These are phyloP conservation scores for Dipodomys ordii DNA, from an alignment of 2,113 vertebrate species.

Conservation along the genomic window DNA sequence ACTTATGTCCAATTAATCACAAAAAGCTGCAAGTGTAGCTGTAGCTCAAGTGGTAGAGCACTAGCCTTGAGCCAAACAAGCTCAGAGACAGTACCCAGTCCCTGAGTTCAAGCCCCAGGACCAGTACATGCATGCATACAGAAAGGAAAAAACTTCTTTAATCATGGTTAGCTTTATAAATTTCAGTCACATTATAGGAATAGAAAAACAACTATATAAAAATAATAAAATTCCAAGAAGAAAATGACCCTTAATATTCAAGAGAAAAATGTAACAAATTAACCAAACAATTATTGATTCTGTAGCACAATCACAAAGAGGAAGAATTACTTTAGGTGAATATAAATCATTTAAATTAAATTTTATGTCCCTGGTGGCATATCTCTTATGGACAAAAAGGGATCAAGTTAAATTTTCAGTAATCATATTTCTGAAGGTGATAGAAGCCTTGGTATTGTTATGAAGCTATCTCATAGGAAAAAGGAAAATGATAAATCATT, in stretches of 20 bases:
- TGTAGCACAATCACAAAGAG: not conserved
- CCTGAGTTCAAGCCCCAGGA: too few species aligned
- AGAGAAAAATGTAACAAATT: not conserved
- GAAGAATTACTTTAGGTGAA: not conserved
- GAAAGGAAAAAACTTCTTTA: not conserved
- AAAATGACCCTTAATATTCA: not conserved
- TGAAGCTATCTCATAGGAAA: not conserved
- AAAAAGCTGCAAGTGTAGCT: too few species aligned
- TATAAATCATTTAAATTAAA: not conserved
- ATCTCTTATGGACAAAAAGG: not conserved
- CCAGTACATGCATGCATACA: too few species aligned
- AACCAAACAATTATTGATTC: not conserved
- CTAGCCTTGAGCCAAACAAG: too few species aligned
- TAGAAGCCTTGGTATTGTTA: not conserved
- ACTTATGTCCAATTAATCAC: too few species aligned
- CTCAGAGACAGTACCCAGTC: too few species aligned
- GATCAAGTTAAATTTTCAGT: not conserved
- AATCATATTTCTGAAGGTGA: not conserved
- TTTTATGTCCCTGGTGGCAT: not conserved
- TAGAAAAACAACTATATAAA: not conserved
- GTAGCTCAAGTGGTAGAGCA: too few species aligned
- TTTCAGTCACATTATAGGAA: not conserved
- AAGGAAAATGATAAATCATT: not conserved
- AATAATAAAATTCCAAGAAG: not conserved
- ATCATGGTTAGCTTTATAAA: not conserved